Base-by-base conservation (phyloP, 2,888 invertebrate species). In the Malthinus flaveolus region DNA sequence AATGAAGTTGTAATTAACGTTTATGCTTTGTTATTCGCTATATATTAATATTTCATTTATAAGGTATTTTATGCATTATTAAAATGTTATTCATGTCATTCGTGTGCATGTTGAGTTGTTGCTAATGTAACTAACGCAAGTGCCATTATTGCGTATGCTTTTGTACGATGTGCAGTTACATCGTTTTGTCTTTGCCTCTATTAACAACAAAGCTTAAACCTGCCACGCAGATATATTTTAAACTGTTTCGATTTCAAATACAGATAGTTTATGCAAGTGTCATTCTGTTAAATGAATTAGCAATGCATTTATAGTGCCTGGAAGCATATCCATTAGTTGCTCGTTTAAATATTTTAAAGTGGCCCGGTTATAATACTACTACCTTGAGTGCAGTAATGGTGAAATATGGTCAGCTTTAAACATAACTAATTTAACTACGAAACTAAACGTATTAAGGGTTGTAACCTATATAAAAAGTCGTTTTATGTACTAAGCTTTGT, bases 1-100 rank as follows among this genome's bases (percentile, higher is more conserved):
- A 51, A 61, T 61, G 60, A 56, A 61, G 36, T 51, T 52, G 54
- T 48, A 59, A 54, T 59, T 59, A 59, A 59, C 49, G 54, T 57
- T 57, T 51, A 51, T 57, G 51, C 51, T 51, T 51, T 57, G 51
- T 48, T 52, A 49, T 57, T 52, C 50, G 34, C 46, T 23, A 36
- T 56, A 36, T 56, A 56, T 56, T 50, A 56, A 50, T 50, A 56
- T 46, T 56, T 50, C 50, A 56, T 56, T 50, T 46, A 56, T 50
- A 32, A 37, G 12, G 47, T 32, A 37, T 49, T 56, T 49, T 56
- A 56, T 56, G 49, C 56, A 56, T 56, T 55, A 56, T 56, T 56
- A 56, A 56, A 53, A 49, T 36, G 49, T 45, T 23, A 45, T 56
- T 56, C 56, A 49, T 36, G 49, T 45, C 11, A 45, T 56, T 56